Percentiles rank a stretch among this genome's conserved stretches.
phyloP scores from a whole-genome alignment of 2,113 vertebrate genomes.

The Eublepharis macularius region DNA sequence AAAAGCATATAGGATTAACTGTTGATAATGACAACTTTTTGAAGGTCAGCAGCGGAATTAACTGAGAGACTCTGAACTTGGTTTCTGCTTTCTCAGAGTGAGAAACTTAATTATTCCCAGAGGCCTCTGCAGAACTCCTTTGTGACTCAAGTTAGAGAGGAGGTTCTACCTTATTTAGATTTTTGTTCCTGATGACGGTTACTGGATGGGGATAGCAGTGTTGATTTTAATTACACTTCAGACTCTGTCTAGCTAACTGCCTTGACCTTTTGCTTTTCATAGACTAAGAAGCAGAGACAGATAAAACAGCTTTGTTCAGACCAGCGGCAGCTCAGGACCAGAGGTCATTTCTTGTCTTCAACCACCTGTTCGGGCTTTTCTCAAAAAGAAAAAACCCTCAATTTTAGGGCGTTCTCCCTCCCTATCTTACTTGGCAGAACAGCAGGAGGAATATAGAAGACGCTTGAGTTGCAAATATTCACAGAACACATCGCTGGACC shows the following conservation, averaged over 20 bases:
- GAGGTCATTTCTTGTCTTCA: not conserved
- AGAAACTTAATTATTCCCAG: not conserved
- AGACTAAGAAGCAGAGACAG: not conserved
- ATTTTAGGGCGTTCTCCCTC: too few relatives aligned
- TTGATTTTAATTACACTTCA: slow-evolving; percentile 23
- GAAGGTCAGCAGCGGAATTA: not conserved
- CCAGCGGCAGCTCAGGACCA: not conserved
- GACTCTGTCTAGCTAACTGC: not conserved
- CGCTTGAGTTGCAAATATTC: not conserved
- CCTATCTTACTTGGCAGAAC: not conserved
- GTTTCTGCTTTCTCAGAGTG: not conserved
- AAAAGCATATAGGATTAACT: not conserved
- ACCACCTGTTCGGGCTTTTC: not conserved
- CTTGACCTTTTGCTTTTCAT: not conserved
- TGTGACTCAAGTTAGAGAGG: not conserved
- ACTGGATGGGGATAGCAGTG: not conserved
- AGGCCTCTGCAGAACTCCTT: too few relatives aligned
- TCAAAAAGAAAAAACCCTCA: not conserved
- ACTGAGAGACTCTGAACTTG: not conserved
- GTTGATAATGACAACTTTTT: not conserved
- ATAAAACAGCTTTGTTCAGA: not conserved
- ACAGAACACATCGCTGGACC: not conserved
- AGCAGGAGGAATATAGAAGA: not conserved
- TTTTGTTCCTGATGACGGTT: not conserved
- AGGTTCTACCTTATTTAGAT: not conserved